phyloP scores from a whole-genome alignment of 2,113 vertebrate species.

The Probosciger aterrimus region DNA sequence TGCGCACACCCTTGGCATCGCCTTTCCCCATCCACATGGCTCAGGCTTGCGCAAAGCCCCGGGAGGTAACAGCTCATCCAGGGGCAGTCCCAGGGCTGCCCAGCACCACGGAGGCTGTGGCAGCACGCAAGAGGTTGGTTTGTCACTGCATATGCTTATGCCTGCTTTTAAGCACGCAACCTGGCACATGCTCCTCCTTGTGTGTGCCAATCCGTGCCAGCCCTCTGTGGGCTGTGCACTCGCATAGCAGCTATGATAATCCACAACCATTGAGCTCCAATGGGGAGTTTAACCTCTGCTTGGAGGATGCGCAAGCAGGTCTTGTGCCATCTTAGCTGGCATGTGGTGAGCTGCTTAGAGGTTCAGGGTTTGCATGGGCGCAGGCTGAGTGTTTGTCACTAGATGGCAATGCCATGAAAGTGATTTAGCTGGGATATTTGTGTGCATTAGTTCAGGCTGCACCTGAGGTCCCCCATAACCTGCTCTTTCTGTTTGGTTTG shows the following conservation, averaged over 20 bases:
- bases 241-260: fast-evolving
- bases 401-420: conserved; percentile 38
- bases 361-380: fast-evolving
- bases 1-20: fast-evolving
- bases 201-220: fast-evolving
- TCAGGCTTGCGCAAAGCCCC: background rate
- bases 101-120: background rate
- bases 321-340: background rate
- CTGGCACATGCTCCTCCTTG: background rate
- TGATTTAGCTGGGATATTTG: background rate
- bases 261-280: fast-evolving
- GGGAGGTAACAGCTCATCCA: too few species aligned
- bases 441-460: fast-evolving
- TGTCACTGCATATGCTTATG: background rate
- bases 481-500: background rate
- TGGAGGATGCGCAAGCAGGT: background rate
- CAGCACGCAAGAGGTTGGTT: background rate
- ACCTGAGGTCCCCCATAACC: background rate
- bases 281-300: background rate
- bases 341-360: background rate
- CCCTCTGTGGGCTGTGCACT: fast-evolving
- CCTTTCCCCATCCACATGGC: fast-evolving
- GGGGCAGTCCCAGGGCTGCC: background rate
- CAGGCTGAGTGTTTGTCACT: background rate
- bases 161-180: background rate